Base-by-base conservation (phyloP, 2,888 invertebrate genomes). In the Bursaphelenchus okinawaensis region DNA sequence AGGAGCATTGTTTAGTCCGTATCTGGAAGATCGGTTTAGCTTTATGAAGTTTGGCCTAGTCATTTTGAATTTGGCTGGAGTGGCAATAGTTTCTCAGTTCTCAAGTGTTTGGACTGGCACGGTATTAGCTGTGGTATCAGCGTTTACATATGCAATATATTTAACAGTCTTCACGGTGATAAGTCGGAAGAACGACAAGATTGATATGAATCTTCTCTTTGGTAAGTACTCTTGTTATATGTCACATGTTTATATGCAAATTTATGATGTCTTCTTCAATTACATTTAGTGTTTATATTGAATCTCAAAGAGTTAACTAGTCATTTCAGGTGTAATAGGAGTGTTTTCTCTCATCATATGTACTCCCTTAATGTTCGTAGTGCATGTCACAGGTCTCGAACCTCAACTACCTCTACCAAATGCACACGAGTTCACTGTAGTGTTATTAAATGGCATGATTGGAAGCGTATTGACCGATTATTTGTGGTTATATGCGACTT, bases 141-240 rank as follows among this genome's bases (percentile, higher is more conserved):
- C 94, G 63, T 87, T 93, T 77, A 89, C 91, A 81, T 94, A 94
- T 85, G 91, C 95, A 4, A 85, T 89, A 59, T 95, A 94, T 85
- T 87, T 95, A 75, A 90, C 94, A 66, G 88, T 93, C 82, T 88
- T 93, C 62, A 87, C 90, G 77, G 75, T 84, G 40, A 90, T 91
- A 85, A 89, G 92, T 69, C 90, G 92, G 82, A 90, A 90, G 81
- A 93, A 93, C 83, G 93, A 93, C 79, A 91, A 91, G 83, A 89
- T 96, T 84, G 93, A 94, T 85, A 90, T 93, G 78, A 91, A 93
- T 62, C 88, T 95, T 86, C 92, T 96, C 85, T 93, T 95, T 84
- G 95, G 92, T 92, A 84, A 86, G 86, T 83, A 24, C 20, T 55
- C 67, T 27, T 65, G 56, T 4, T 2, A 55, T n/a, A n/a, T n/a